phyloP scores from a whole-genome alignment of 1,140 invertebrate species.

The Colletes latitarsis region DNA sequence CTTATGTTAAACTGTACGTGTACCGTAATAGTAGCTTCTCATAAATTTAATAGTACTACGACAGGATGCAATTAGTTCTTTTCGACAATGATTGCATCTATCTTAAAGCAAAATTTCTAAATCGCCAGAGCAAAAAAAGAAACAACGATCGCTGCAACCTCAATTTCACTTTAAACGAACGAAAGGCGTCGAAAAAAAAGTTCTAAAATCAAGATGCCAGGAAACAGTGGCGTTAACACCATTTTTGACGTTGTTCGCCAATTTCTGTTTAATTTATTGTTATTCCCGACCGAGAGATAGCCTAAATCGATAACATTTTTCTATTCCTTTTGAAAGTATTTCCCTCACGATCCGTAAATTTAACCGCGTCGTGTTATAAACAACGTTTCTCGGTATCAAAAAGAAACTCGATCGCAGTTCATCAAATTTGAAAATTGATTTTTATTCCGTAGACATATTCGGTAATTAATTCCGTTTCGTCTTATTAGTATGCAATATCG shows the following conservation, averaged over 20 bases:
- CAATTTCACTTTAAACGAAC: conserved; percentile 4
- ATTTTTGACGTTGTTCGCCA: not conserved
- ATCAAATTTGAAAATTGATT: no score
- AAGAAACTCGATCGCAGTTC: no score
- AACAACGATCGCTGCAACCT: not conserved
- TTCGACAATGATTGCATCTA: not conserved
- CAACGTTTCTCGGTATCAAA: not conserved
- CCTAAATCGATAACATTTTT: no score
- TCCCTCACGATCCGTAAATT: no score
- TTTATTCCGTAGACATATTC: no score
- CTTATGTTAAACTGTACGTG: not conserved
- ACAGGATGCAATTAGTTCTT: not conserved
- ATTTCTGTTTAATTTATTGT: not conserved
- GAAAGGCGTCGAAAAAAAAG: not conserved
- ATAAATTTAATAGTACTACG: not conserved
- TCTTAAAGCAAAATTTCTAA: not conserved
- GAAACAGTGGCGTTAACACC: not conserved
- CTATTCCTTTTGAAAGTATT: no score
- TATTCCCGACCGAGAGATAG: no score
- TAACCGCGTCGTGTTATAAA: not conserved
- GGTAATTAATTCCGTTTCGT: not conserved
- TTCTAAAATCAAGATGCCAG: not conserved
- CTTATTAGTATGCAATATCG: not conserved
- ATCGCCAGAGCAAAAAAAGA: not conserved
- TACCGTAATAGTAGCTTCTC: not conserved